phyloP scores from a whole-genome alignment of 2,888 invertebrate genomes.

The Dermolepida albohirtum region DNA sequence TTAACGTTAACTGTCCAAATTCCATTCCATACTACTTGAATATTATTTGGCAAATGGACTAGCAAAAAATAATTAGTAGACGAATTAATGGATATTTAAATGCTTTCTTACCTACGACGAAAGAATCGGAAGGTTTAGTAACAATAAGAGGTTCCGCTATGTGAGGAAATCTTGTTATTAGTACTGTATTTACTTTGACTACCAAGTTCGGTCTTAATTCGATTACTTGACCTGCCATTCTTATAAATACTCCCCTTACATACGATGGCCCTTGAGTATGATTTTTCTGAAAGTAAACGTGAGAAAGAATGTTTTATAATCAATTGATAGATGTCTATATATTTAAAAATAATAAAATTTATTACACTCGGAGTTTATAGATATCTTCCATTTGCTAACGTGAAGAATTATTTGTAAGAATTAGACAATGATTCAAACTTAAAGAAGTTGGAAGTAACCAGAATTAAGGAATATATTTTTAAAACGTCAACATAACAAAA shows the following conservation, averaged over 20 bases:
- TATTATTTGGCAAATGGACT: slow-evolving; percentile 25
- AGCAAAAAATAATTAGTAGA: background rate
- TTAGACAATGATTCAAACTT: too few species aligned
- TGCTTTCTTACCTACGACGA: slow-evolving; percentile 59
- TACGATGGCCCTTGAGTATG: slow-evolving; percentile 12
- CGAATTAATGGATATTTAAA: background rate
- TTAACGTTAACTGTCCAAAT: slow-evolving; percentile 2
- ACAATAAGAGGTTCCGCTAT: background rate
- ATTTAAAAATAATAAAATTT: too few species aligned
- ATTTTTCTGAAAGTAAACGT: slow-evolving; percentile 17
- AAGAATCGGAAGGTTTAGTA: slow-evolving; percentile 75
- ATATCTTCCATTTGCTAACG: too few species aligned
- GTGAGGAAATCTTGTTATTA: slow-evolving; percentile 18
- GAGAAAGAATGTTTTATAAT: too few species aligned
- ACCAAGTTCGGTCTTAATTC: slow-evolving; percentile 11
- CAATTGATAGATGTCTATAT: too few species aligned
- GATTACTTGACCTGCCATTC: slow-evolving; percentile 5
- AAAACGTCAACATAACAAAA: too few species aligned
- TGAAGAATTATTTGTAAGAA: too few species aligned
- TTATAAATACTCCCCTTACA: slow-evolving; percentile 5
- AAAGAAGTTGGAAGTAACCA: too few species aligned
- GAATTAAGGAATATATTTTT: too few species aligned
- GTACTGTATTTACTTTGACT: slow-evolving; percentile 5
- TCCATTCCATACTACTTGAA: slow-evolving; percentile 24
- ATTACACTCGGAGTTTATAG: too few species aligned